Evolutionary conservation across 92 coral and sea anemone genomes (phyloP), one percentile per base, ranked within the genome.

Genomic region (Plumapathes pennacea): DNA sequence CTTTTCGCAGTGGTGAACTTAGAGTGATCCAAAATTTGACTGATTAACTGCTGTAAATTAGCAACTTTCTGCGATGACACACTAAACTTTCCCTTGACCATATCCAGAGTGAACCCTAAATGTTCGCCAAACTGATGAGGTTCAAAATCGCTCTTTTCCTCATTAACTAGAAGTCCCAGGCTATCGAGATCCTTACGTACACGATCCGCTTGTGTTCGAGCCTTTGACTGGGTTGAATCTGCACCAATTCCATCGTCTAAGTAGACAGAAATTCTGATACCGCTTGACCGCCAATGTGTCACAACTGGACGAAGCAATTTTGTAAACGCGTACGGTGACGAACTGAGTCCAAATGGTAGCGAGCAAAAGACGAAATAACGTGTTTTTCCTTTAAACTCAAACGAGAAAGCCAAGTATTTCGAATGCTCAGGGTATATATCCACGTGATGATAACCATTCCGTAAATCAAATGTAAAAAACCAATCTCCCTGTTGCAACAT

Each of bases 381-480:
- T 3, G 50, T 47, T 50, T 23, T 57, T 4, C 64, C 64, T 38
- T 57, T 34, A 19, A 57, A 57, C 38, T 22, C 28, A 57, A 57
- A 57, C 34, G 37, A 57, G 46, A 60, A 60, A 43, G 54, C 67
- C 54, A 60, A 60, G 31, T 45, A 60, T 54, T 57, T 57, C 21
- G 55, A 2, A 21, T 66, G 83, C 12, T 59, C 55, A 10, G 3
- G 22, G 12, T 3, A 60, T 57, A 76, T 66, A 26, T 65, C 76
- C 33, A 76, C 50, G 50, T 76, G 83, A 44, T 76, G 83, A 53
- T 76, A 76, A 19, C 83, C 83, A 76, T 76, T 76, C 31, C 29
- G 14, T 22, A 68, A 45, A 26, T 65, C 75, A 32, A 76, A 64
- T 14, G 68, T 45, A 15, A 76, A 33, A 18, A 66, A 65, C 64